These are phyloP conservation scores for Mylabris sibirica DNA, from an alignment of 2,888 invertebrate genomes.

Conservation along the genomic window DNA sequence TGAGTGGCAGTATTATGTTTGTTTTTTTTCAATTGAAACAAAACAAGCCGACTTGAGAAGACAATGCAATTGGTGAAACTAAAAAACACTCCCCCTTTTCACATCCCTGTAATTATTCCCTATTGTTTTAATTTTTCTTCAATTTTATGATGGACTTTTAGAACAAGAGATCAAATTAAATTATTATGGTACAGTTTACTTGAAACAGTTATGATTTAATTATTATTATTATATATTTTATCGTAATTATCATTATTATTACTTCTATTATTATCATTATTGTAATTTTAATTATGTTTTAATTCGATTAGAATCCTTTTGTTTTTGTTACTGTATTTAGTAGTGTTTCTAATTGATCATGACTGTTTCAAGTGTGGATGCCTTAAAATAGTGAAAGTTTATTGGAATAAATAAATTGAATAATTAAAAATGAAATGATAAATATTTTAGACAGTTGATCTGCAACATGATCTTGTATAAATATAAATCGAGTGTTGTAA, in stretches of 20 bases:
- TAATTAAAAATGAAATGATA: neutral
- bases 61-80: neutral
- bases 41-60: neutral
- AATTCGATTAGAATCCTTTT: conserved; percentile 23
- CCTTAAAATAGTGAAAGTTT: conserved; percentile 32
- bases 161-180: conserved; percentile 28
- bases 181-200: conserved; percentile 38
- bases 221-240: conserved; percentile 35
- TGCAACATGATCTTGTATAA: conserved; percentile 59
- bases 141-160: conserved; percentile 18
- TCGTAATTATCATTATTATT: conserved; percentile 11
- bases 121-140: neutral
- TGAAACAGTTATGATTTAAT: conserved; percentile 45
- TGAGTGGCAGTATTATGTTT: conserved; percentile 60
- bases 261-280: conserved; percentile 7
- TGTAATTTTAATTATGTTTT: conserved; percentile 44
- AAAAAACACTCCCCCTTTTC: neutral
- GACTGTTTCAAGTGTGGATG: conserved; percentile 47
- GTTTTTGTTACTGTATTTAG: conserved; percentile 20
- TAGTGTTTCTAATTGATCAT: conserved; percentile 44
- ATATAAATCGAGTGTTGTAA: conserved; percentile 61
- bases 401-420: too few relatives aligned
- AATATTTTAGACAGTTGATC: conserved; percentile 51
- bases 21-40: conserved; percentile 21
- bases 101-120: neutral